A percentile compares a stretch with the other conserved stretches of the same genome.
phyloP scores from a whole-genome alignment of 2,797 vertebrate genomes.

The Sciurus carolinensis region DNA sequence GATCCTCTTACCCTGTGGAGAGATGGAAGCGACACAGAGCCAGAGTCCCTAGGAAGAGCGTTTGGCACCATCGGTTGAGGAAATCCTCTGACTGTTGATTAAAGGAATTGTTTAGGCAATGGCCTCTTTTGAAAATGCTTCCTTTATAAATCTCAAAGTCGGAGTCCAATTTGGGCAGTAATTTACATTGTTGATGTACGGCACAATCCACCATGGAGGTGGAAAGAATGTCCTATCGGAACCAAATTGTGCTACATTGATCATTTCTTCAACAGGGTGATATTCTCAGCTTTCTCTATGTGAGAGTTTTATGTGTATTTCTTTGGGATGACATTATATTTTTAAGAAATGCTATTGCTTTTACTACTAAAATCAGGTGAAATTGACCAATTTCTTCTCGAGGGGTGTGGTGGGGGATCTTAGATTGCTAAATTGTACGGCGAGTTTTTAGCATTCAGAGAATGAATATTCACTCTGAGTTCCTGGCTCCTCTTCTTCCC shows the following conservation, averaged over 20 bases:
- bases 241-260: not conserved
- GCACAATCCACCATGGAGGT: conserved; percentile 22
- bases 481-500: not conserved
- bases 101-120: conserved; percentile 76
- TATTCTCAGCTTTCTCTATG: not conserved
- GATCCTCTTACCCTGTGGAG: conserved; percentile 71
- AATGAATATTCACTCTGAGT: not conserved
- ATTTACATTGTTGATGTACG: conserved; percentile 68
- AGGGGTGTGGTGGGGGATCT: not conserved
- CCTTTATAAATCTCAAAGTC: conserved; percentile 73
- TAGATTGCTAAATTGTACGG: not conserved
- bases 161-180: conserved; percentile 67
- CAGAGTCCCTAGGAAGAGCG: conserved; percentile 33
- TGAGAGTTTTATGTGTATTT: conserved; percentile 41
- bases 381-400: not conserved
- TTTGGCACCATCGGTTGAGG: conserved; percentile 59
- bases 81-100: conserved; percentile 83
- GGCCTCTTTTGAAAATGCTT: conserved; percentile 70
- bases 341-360: conserved; percentile 51
- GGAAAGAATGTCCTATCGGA: conserved; percentile 21
- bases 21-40: conserved; percentile 35
- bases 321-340: conserved; percentile 21
- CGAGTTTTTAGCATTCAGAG: conserved; percentile 36
- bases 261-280: conserved; percentile 51
- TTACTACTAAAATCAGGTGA: conserved; percentile 53